Evolutionary conservation across 2,888 invertebrate species (phyloP), one percentile per base, ranked within the genome.

Genomic region (Malachius bipustulatus): DNA sequence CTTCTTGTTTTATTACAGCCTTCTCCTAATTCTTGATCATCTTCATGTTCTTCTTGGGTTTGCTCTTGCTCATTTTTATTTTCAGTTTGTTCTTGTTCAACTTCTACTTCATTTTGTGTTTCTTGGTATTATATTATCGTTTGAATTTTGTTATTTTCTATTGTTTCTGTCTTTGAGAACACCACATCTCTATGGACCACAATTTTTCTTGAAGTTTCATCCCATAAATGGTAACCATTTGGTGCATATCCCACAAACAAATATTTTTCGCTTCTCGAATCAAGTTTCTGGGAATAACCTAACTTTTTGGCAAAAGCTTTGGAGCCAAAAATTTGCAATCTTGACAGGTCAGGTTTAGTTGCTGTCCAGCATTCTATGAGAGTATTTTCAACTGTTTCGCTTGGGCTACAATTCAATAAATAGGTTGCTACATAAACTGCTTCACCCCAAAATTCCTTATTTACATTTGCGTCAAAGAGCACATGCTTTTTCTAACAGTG

Each of bases 291-390:
- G 4, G 37, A n/a, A 0, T 36, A 32, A 9, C 30, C 35, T 6
- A 47, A 13, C 1, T 36, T 32, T 34, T 50, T 44, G 4, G 38
- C 38, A 36, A 46, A 42, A 2, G 42, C 45, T 31, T 15, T 16
- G n/a, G 37, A 35, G 4, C 50, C 50, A 44, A 52, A 53, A 1
- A 44, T 32, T 42, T 43, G 37, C 6, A 53, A 16, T 12, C 36
- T 37, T 14, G 41, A 45, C 12, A 53, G 24, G 31, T 52, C n/a
- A 2, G 50, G 46, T 41, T 43, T 47, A 15, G 30, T 38, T 9
- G 36, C 34, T 10, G 30, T 38, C 50, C 49, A 50, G 16, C 36
- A 30, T 40, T 52, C 49, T 24, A 26, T 30, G 4, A 48, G 49
- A 2, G 48, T 49, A 4, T 15, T 28, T 26, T 39, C 37, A 11